Evolutionary conservation across 2,797 vertebrate genomes (phyloP), one percentile per base, ranked within the genome.

Genomic region (Rhinella marina): DNA sequence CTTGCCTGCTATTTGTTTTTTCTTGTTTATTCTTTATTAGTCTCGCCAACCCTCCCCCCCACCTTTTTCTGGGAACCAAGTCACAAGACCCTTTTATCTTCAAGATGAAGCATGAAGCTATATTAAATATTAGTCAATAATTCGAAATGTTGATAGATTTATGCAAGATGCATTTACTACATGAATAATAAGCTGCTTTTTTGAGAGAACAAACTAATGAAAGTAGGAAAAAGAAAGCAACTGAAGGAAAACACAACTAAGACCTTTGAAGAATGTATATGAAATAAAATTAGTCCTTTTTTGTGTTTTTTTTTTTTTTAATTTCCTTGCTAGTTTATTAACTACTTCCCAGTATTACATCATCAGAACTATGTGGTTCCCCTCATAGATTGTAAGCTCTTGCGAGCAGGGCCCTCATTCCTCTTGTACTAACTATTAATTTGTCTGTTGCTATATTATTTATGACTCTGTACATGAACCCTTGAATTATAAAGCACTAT

Each of bases 111-210:
- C 48, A 76, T 57, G 27, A 21, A 77, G 27, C 27, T 14, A n/a
- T 77, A 87, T 87, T 87, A 66, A 87, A 82, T 12, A 82, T 82
- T 68, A 77, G 57, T 41, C 86, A 77, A 66, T 77, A 82, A 87
- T 87, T 83, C 5, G 66, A 72, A 64, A 76, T 83, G 83, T 77
- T 83, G 81, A n/a, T 41, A 81, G 17, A 52, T 87, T 82, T 73
- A 56, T 8, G 13, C n/a, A 64, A 41, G 73, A 85, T 78, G 52
- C 72, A 76, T 59, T 85, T 76, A 61, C 41, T n/a, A 50, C 29
- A 68, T 57, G 66, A 57, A 81, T 87, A 87, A 82, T 73, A 75
- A 54, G 70, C 56, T 83, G 48, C 70, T 32, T 68, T 27, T 83
- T 68, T 76, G 68, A 66, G 59, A 83, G 64, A 82, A 87, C 62